Conservation (phyloP, 2,888 invertebrate species). For the Andrena bucephala region DNA sequence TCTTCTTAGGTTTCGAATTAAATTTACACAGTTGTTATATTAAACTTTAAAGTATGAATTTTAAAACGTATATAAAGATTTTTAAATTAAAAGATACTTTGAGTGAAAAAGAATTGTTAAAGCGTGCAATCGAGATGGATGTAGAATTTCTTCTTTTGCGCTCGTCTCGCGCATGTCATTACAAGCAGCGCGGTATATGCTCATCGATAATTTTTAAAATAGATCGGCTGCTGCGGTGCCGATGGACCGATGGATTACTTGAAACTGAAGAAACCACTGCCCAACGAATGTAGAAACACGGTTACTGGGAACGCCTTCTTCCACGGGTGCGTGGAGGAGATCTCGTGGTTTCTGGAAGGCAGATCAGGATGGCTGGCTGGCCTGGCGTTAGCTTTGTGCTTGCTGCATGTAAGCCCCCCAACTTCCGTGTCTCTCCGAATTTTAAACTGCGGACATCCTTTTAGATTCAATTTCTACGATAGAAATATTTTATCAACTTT, state of each 20-base stretch:
- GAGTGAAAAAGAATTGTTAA: neutral
- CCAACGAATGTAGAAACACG: constrained; percentile 93
- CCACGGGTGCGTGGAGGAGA: constrained; percentile 94
- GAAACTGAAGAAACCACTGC: constrained; percentile 91
- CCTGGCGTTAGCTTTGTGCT: constrained; percentile 90
- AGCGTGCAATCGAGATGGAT: neutral
- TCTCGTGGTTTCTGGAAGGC: constrained; percentile 95
- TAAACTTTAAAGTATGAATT: too few relatives aligned
- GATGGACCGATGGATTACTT: constrained; percentile 94
- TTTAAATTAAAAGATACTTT: too few relatives aligned
- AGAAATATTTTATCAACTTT: too few relatives aligned
- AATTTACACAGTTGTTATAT: too few relatives aligned
- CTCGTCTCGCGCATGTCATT: constrained; percentile 48
- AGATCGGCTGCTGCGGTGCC: constrained; percentile 96
- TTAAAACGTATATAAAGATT: too few relatives aligned
- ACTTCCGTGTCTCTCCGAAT: neutral
- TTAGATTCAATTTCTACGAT: too few relatives aligned
- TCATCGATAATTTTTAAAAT: constrained; percentile 29
- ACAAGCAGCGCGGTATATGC: neutral
- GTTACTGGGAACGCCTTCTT: constrained; percentile 95
- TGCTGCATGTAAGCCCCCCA: constrained; percentile 89
- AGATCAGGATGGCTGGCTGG: constrained; percentile 94
- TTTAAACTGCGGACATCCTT: too few relatives aligned
- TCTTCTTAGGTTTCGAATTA: too few relatives aligned
- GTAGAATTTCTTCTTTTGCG: neutral